Base-by-base conservation (phyloP, 2,797 vertebrate genomes). In the Argya squamiceps region DNA sequence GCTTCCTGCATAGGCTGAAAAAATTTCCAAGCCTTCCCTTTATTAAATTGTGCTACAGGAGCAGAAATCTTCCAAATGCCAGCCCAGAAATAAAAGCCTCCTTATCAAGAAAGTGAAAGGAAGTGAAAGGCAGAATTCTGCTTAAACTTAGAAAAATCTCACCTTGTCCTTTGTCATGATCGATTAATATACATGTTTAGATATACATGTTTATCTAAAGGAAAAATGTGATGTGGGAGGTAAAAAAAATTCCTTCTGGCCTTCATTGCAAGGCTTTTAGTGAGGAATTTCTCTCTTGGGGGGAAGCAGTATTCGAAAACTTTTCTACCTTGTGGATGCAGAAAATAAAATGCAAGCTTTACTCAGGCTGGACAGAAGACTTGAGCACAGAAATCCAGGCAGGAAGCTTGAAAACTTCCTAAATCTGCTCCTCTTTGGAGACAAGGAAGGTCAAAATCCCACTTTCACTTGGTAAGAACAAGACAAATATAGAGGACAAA, bases 401-500 rank as follows among this genome's bases (percentile, higher is more conserved):
- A 56, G 44, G 20, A 77, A 50, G 8, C 1, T 19, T 34, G 19
- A 32, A 63, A 43, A 43, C 15, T 52, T 70, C 18, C 11, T 41
- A 62, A 65, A 64, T 49, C 16, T 56, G 15, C 23, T 2, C 22
- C 43, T 79, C 27, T 64, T 47, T 58, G 52, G 20, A 88, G 16
- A 62, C 2, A 50, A n/a, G 12, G 22, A 44, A 47, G 18, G 12
- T 9, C 8, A 67, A 78, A 81, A 81, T 55, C 3, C 8, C 12
- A 71, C 56, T 67, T 96, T 79, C 30, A 37, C 43, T 92, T 96
- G 59, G n/a, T 76, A 88, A 89, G 34, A 14, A n/a, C 9, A 52
- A 11, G 17, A 59, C 13, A 41, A 77, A 74, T 11, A 52, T 4
- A 64, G 64, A 90, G 92, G 41, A 63, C 77, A 68, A 82, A 96